Percentiles rank a stretch among this genome's conserved stretches.
Conservation (phyloP, 2,888 invertebrate species). For the Andrena minutula region DNA sequence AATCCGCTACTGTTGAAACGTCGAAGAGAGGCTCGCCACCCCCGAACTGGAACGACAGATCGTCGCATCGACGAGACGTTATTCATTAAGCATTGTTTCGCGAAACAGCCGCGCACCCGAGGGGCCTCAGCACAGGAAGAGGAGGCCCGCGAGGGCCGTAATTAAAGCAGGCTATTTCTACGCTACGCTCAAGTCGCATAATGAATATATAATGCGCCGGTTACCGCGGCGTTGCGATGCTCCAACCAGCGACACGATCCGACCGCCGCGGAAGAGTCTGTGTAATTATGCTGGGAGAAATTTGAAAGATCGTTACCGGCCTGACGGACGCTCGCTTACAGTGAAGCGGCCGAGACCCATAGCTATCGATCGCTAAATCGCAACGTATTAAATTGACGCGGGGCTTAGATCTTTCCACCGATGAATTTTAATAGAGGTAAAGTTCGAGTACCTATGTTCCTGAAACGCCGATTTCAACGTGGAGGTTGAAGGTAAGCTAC, state of each 20-base stretch:
- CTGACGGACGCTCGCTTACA: no score
- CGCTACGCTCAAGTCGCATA: constrained; percentile 31
- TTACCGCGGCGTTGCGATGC: neutral
- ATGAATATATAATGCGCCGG: constrained; percentile 29
- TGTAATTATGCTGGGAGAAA: constrained; percentile 15
- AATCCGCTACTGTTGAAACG: no score
- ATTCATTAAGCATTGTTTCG: constrained; percentile 59
- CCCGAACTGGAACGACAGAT: neutral
- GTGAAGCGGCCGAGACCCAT: neutral
- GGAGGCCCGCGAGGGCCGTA: constrained; percentile 17
- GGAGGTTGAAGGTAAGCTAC: no score
- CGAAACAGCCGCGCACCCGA: constrained; percentile 29
- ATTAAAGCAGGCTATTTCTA: constrained; percentile 46
- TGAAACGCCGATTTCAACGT: no score
- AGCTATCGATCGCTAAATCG: neutral
- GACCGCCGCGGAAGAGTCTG: neutral
- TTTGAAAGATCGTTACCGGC: constrained; percentile 7
- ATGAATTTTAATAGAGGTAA: no score
- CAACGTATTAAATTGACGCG: no score
- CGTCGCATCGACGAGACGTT: constrained; percentile 49
- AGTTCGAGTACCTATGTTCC: no score
- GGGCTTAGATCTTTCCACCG: no score
- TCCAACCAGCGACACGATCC: constrained; percentile 1
- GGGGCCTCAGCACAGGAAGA: constrained; percentile 31
- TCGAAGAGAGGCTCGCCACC: no score